Evolutionary conservation across 2,797 vertebrate species (phyloP).

Genomic region (Zenarchopterus dispar): DNA sequence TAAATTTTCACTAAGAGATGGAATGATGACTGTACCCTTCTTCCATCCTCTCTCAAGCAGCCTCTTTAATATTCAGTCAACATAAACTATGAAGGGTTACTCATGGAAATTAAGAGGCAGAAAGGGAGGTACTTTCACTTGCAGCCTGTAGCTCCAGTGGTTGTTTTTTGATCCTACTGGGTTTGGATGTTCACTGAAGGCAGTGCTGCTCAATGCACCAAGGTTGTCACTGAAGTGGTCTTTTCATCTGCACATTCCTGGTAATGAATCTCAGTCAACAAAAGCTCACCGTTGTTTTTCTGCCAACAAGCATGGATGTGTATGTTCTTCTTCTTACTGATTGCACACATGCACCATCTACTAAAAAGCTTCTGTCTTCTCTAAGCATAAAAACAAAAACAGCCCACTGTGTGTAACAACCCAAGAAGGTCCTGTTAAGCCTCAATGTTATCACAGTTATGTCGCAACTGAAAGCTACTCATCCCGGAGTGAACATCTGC

Average conservation of each 20-base stretch:
- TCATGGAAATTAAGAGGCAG: slow-evolving; percentile 75
- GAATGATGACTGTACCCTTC: slow-evolving; percentile 58
- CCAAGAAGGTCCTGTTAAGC: slow-evolving; percentile 25
- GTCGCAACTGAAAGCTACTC: slow-evolving; percentile 19
- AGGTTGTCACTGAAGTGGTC: slow-evolving; percentile 77
- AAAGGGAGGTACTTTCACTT: slow-evolving; percentile 72
- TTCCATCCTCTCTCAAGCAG: slow-evolving; percentile 43
- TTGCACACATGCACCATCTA: slow-evolving; percentile 45
- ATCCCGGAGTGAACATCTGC: slow-evolving; percentile 2
- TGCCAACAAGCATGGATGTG: slow-evolving; percentile 11
- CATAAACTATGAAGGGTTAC: slow-evolving; percentile 71
- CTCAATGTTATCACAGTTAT: slow-evolving; percentile 14
- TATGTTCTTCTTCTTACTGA: slow-evolving; percentile 19
- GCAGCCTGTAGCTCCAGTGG: slow-evolving; percentile 69
- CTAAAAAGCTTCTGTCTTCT: slow-evolving; percentile 49
- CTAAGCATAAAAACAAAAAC: slow-evolving; percentile 51
- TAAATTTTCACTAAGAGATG: slow-evolving; percentile 43
- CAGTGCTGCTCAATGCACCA: slow-evolving; percentile 70
- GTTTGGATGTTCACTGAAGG: slow-evolving; percentile 62
- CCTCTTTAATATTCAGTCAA: slow-evolving; percentile 78
- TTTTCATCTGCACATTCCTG: slow-evolving; percentile 70
- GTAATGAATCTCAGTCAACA: slow-evolving; percentile 62
- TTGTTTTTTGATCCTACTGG: slow-evolving; percentile 75
- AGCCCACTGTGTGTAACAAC: slow-evolving; percentile 51
- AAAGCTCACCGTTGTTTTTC: slow-evolving; percentile 35